Evolutionary conservation across 1,140 invertebrate genomes (phyloP).

Genomic region (Octopus sinensis): DNA sequence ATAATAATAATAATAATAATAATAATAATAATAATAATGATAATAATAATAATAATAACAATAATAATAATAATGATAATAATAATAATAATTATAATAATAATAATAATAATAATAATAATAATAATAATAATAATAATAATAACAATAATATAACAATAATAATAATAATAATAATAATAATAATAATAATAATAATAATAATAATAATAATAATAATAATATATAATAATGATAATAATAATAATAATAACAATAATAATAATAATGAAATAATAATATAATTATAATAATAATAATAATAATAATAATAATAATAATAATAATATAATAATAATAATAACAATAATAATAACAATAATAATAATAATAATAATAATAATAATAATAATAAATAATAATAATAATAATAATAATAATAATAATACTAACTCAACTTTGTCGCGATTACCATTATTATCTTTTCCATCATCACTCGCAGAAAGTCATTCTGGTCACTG

Average conservation of each 20-base stretch:
- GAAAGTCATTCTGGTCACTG: too few species aligned
- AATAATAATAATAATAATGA: neutral
- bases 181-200: neutral
- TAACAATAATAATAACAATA: neutral
- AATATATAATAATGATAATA: neutral
- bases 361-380: too few species aligned
- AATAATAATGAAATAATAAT: neutral
- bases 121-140: slow-evolving; percentile 5
- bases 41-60: neutral
- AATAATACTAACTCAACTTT: too few species aligned
- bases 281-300: neutral
- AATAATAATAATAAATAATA: too few species aligned
- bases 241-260: neutral
- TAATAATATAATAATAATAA: neutral
- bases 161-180: neutral
- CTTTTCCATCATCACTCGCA: too few species aligned
- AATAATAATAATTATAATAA: neutral
- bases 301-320: neutral
- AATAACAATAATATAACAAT: neutral
- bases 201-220: neutral
- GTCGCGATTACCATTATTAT: too few species aligned
- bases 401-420: too few species aligned
- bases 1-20: neutral
- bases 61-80: neutral
- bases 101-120: neutral